These are phyloP conservation scores for Bostrychus sinensis DNA, from an alignment of 2,113 vertebrate species.

Conservation along the genomic window DNA sequence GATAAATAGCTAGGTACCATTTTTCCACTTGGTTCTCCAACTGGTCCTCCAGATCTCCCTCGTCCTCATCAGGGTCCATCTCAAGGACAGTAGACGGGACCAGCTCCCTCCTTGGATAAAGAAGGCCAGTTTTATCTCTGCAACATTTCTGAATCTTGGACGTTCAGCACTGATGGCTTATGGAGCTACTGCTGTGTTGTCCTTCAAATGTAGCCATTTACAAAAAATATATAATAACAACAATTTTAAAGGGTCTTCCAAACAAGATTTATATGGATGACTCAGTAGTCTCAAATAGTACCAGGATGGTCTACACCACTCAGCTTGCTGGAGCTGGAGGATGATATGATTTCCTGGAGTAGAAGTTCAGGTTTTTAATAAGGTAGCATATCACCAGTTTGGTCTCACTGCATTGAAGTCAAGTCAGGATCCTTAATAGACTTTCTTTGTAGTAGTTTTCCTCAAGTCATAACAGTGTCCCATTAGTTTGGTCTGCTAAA, in stretches of 20 bases:
- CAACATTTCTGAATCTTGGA: neutral
- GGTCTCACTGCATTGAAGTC: neutral
- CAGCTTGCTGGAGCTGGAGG: no score
- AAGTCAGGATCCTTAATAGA: neutral
- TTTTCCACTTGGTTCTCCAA: neutral
- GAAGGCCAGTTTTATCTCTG: neutral
- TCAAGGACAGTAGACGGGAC: neutral
- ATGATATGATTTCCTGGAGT: no score
- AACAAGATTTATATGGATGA: no score
- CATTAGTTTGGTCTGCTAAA: neutral
- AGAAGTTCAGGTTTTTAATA: neutral
- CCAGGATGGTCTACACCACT: no score
- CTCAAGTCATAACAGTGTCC: neutral
- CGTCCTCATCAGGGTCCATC: neutral
- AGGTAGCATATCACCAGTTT: neutral
- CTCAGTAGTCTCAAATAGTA: no score
- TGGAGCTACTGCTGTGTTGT: no score
- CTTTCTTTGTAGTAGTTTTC: neutral
- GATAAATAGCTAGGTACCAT: neutral
- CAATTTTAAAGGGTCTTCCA: no score
- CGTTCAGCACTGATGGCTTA: no score
- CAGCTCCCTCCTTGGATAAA: neutral
- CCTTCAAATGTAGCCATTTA: no score
- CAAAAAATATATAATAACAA: no score
- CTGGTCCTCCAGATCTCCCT: slow-evolving; percentile 6